Evolutionary conservation across 2,888 invertebrate genomes (phyloP).

Genomic region (Romanomermis culicivorax): DNA sequence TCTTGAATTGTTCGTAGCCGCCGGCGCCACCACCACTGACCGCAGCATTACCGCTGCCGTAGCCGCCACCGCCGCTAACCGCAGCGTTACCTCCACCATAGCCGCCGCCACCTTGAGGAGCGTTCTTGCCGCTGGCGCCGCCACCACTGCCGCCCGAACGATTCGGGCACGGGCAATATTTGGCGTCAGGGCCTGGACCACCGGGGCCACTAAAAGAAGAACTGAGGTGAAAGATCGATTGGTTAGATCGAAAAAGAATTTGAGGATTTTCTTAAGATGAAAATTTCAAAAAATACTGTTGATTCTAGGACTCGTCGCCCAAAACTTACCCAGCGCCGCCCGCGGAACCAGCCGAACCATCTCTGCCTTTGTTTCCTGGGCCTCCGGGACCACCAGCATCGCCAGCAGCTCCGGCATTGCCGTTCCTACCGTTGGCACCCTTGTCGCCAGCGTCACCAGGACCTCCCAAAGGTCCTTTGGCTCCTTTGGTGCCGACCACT

Average conservation of each 20-base stretch:
- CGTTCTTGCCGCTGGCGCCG: background rate
- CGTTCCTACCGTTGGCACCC: background rate
- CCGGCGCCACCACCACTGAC: background rate
- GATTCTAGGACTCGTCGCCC: too few species aligned
- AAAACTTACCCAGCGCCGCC: constrained; percentile 2
- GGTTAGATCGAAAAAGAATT: too few species aligned
- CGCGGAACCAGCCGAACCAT: background rate
- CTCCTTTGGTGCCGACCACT: background rate
- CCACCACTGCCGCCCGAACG: background rate
- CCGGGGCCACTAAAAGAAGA: background rate
- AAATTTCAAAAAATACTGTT: too few species aligned
- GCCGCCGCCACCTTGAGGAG: background rate
- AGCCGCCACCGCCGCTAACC: too few species aligned
- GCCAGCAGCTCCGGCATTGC: background rate
- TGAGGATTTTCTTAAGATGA: too few species aligned
- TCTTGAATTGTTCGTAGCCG: background rate
- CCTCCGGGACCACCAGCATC: too few species aligned
- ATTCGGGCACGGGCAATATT: background rate
- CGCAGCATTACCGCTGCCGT: background rate
- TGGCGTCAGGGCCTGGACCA: background rate
- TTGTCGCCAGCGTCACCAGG: background rate
- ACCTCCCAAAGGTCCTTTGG: background rate
- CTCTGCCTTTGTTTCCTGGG: too few species aligned
- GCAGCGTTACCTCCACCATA: background rate
- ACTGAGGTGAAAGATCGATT: too few species aligned